Evolutionary conservation across 2,113 vertebrate species (phyloP).

Genomic region (Vombatus ursinus): DNA sequence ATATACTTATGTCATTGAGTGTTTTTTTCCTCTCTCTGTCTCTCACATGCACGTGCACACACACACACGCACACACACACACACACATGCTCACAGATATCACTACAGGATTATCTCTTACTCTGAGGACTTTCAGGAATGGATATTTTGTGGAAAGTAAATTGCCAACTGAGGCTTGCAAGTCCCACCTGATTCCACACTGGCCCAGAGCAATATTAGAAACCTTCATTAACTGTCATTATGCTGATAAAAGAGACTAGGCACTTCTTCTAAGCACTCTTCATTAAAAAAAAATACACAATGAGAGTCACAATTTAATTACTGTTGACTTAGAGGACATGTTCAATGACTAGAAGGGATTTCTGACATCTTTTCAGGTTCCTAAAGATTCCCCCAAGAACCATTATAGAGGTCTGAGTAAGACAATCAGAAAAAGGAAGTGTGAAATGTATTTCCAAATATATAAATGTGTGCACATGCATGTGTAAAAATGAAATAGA

Average conservation of each 20-base stretch:
- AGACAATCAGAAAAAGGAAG: not conserved
- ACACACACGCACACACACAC: not conserved
- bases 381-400: constrained; percentile 3
- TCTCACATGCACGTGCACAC: not conserved
- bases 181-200: not conserved
- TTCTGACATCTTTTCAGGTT: not conserved
- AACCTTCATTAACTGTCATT: constrained; percentile 3
- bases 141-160: constrained; percentile 43
- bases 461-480: not conserved
- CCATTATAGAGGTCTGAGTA: not conserved
- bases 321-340: not conserved
- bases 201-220: constrained; percentile 25
- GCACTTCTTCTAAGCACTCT: not conserved
- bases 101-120: not conserved
- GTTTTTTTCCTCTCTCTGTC: not conserved
- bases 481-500: not conserved
- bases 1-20: not conserved
- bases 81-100: not conserved
- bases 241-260: not conserved
- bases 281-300: not conserved
- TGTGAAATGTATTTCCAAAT: not conserved
- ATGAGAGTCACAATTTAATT: not conserved
- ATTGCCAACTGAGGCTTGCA: not conserved
- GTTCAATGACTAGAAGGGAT: not conserved
- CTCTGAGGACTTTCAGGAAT: not conserved